Percentiles rank a stretch among this genome's conserved stretches.
Evolutionary conservation across 2,888 invertebrate genomes (phyloP).

Genomic region (Drosophila lutescens): DNA sequence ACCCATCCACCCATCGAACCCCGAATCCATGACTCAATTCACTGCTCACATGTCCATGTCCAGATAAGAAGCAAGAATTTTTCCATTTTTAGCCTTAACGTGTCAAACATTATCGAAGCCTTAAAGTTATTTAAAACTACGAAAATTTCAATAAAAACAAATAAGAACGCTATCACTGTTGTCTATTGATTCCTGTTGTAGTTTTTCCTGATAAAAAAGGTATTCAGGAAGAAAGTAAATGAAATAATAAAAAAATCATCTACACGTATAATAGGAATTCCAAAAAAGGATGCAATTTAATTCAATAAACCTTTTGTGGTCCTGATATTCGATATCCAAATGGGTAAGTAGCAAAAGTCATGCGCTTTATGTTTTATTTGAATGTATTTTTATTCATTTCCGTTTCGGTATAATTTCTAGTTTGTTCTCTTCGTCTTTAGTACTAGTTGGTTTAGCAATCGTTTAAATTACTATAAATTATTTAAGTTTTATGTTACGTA

Average conservation of each 20-base stretch:
- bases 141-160: slow-evolving; percentile 70
- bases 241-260: neutral
- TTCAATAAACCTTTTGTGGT: too few species aligned
- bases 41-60: slow-evolving; percentile 37
- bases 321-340: neutral
- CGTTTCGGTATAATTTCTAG: slow-evolving; percentile 83
- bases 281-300: neutral
- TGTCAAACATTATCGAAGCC: slow-evolving; percentile 73
- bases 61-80: slow-evolving; percentile 64
- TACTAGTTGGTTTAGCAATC: slow-evolving; percentile 78
- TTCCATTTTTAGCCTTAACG: slow-evolving; percentile 77
- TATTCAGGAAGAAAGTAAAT: neutral
- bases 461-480: slow-evolving; percentile 78
- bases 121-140: slow-evolving; percentile 75
- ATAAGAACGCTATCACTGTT: slow-evolving; percentile 34
- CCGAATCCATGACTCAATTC: slow-evolving; percentile 35
- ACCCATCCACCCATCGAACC: slow-evolving; percentile 23
- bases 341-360: neutral
- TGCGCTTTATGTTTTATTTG: slow-evolving; percentile 58
- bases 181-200: neutral
- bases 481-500: slow-evolving; percentile 72
- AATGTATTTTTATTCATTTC: slow-evolving; percentile 80
- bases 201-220: neutral
- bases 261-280: neutral
- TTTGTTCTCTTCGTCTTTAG: slow-evolving; percentile 77